Evolutionary conservation across 2,888 invertebrate genomes (phyloP).

Genomic region (Parnassius glacialis): DNA sequence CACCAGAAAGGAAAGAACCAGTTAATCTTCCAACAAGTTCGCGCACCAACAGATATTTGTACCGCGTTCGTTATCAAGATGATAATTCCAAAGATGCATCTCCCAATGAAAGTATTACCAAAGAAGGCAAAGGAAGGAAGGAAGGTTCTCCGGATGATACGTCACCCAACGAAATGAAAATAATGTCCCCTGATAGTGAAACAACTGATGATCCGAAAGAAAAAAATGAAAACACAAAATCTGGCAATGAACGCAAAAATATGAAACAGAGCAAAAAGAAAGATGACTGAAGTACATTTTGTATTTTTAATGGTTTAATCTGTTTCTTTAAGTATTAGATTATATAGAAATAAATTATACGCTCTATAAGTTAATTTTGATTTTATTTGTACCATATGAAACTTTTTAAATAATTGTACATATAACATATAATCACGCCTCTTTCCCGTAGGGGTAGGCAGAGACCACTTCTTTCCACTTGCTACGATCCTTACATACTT

Average conservation of each 20-base stretch:
- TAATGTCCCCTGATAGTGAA: neutral
- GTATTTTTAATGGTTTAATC: neutral
- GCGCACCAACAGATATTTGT: constrained; percentile 26
- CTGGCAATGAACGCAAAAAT: constrained; percentile 2
- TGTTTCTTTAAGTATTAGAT: no score
- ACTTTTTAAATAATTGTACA: no score
- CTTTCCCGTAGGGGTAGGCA: no score
- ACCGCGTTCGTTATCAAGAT: constrained; percentile 35
- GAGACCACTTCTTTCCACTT: no score
- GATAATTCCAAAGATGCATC: constrained; percentile 15
- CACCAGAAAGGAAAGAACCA: neutral
- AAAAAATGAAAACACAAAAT: neutral
- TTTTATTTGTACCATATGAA: no score
- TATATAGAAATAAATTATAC: no score
- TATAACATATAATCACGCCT: no score
- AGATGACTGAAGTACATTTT: neutral
- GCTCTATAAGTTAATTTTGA: no score
- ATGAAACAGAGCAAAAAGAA: neutral
- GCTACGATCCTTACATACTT: no score
- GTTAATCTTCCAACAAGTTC: constrained; percentile 27
- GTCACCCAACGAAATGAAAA: neutral
- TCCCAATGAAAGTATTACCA: neutral
- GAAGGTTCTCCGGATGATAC: neutral
- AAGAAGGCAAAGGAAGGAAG: no score
- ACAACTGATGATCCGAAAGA: neutral